Percentiles rank a stretch among this genome's conserved stretches.
Evolutionary conservation across 2,797 vertebrate genomes (phyloP).

Genomic region (Onychomys leucogaster): DNA sequence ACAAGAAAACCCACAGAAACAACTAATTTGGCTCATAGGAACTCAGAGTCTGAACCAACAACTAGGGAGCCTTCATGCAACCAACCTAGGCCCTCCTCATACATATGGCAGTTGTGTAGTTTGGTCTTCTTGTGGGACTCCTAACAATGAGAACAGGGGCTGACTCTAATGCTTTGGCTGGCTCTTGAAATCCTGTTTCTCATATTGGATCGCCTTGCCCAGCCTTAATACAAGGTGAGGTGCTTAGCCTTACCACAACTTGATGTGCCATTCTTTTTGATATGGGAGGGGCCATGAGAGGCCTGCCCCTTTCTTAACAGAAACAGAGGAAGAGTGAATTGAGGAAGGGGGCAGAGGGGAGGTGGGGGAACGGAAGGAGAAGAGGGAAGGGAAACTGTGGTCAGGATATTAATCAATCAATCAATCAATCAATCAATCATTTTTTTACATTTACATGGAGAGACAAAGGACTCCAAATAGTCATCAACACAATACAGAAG

Average conservation of each 20-base stretch:
- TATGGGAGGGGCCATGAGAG: not conserved
- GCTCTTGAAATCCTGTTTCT: not conserved
- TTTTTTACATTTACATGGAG: not conserved
- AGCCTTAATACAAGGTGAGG: not conserved
- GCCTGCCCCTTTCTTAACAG: not conserved
- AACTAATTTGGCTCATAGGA: not conserved
- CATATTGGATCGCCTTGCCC: not conserved
- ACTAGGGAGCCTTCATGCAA: not conserved
- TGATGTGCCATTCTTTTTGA: not conserved
- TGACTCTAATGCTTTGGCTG: not conserved
- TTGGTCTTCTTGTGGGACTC: not conserved
- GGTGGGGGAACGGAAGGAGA: not conserved
- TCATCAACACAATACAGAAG: not conserved
- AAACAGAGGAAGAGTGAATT: not conserved
- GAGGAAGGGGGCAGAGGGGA: not conserved
- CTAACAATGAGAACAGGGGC: not conserved
- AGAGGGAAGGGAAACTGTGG: not conserved
- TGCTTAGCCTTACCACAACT: not conserved
- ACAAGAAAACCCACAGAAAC: not conserved
- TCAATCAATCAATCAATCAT: no score
- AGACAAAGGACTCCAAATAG: not conserved
- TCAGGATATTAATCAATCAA: not conserved
- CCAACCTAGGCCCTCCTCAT: no score
- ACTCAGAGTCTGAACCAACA: not conserved
- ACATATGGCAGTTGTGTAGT: not conserved